phyloP scores from a whole-genome alignment of 1,140 invertebrate species.

The Apis dorsata region DNA sequence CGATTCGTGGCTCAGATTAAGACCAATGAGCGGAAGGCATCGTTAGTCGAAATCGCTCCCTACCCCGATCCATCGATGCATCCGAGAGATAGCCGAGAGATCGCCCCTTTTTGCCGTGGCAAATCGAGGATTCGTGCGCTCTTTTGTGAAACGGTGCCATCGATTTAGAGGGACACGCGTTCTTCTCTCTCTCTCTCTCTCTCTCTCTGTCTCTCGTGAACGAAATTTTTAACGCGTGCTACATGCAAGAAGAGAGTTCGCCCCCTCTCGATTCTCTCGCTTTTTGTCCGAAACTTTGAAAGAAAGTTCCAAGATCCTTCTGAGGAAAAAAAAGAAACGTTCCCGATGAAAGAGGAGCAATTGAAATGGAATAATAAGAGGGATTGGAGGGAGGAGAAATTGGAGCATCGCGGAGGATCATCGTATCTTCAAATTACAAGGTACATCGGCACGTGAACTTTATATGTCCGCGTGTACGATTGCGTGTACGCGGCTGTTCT shows the following conservation, averaged over 20 bases:
- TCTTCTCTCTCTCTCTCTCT: background rate
- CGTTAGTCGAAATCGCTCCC: conserved; percentile 54
- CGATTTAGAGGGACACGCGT: conserved; percentile 9
- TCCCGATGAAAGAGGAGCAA: no score
- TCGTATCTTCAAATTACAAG: conserved; percentile 51
- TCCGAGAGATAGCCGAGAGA: conserved; percentile 34
- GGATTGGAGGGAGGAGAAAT: background rate
- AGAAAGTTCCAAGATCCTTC: no score
- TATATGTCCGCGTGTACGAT: conserved; percentile 48
- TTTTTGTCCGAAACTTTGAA: background rate
- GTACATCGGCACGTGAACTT: conserved; percentile 53
- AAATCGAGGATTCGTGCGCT: conserved; percentile 27
- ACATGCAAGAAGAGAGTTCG: background rate
- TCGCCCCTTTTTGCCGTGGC: conserved; percentile 29
- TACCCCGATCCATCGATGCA: conserved; percentile 43
- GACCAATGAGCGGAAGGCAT: conserved; percentile 49
- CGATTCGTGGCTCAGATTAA: conserved; percentile 58
- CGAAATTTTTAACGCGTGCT: background rate
- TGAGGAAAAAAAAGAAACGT: no score
- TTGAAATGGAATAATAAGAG: no score
- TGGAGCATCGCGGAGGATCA: background rate
- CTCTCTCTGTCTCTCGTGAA: no score
- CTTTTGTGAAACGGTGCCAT: conserved; percentile 22
- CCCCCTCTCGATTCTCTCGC: background rate
- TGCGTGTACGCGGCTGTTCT: conserved; percentile 49